Evolutionary conservation across 2,113 vertebrate species (phyloP).

Genomic region (Pygoscelis antarcticus): DNA sequence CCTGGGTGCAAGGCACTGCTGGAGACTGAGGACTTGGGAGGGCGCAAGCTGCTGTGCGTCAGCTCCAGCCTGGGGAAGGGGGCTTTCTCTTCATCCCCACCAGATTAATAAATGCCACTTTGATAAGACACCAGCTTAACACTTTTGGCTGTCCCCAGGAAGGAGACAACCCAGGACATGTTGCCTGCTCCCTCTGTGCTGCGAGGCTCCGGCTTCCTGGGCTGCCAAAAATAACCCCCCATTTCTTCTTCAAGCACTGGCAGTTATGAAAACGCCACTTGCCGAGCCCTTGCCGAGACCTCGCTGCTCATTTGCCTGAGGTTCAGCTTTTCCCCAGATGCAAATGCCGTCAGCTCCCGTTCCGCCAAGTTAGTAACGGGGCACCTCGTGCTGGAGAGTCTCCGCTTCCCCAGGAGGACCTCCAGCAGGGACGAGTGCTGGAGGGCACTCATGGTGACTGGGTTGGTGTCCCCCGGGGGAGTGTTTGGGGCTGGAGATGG

Average conservation of each 20-base stretch:
- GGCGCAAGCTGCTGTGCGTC: background rate
- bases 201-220: background rate
- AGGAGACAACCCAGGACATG: background rate
- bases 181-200: background rate
- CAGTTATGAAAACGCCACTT: background rate
- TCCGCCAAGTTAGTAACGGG: background rate
- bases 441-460: too few relatives aligned
- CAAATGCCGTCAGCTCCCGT: constrained; percentile 21
- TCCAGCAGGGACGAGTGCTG: background rate
- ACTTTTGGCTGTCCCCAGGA: background rate
- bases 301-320: constrained; percentile 38
- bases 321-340: constrained; percentile 49
- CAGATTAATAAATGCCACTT: background rate
- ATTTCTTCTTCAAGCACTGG: background rate
- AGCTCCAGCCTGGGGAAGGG: background rate
- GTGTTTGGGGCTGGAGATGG: background rate
- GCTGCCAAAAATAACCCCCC: background rate
- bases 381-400: background rate
- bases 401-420: fast-evolving
- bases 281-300: fast-evolving
- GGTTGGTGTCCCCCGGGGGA: background rate
- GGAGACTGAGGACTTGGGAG: background rate
- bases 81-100: background rate
- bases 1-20: background rate
- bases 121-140: background rate